Percentiles rank a stretch among this genome's conserved stretches.
Evolutionary conservation across 1,140 invertebrate genomes (phyloP).

Genomic region (Pentalonia nigronervosa): DNA sequence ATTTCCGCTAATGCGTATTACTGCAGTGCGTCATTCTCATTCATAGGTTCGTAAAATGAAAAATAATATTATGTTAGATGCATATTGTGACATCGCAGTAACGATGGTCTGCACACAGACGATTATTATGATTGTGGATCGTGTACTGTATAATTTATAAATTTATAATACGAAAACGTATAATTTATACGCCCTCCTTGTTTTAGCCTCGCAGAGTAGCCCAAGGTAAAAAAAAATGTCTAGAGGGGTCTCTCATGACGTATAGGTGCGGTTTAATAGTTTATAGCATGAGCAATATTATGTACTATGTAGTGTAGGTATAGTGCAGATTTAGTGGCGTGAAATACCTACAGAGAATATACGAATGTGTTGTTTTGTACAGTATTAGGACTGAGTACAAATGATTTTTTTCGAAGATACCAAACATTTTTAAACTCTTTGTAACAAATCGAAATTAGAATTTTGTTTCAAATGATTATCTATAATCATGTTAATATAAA

Average conservation of each 20-base stretch:
- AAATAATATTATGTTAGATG: background rate
- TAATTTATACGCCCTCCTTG: no score
- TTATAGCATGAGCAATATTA: background rate
- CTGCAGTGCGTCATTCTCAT: background rate
- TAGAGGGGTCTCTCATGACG: background rate
- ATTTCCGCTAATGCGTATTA: background rate
- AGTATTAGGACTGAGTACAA: background rate
- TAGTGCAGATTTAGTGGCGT: background rate
- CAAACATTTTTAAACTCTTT: background rate
- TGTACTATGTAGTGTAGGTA: no score
- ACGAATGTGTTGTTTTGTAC: background rate
- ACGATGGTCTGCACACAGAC: no score
- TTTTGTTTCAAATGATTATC: background rate
- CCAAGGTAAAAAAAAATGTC: background rate
- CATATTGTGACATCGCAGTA: no score
- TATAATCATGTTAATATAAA: background rate
- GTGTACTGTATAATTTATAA: no score
- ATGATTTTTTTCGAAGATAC: background rate
- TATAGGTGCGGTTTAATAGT: background rate
- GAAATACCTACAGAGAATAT: background rate
- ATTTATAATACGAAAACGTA: no score
- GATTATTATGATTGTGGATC: no score
- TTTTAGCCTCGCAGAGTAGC: background rate
- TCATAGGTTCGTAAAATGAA: background rate
- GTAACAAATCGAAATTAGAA: background rate